A percentile compares a stretch with the other conserved stretches of the same genome.
Conservation (phyloP, 2,888 invertebrate species). For the Xiphydria camelus region DNA sequence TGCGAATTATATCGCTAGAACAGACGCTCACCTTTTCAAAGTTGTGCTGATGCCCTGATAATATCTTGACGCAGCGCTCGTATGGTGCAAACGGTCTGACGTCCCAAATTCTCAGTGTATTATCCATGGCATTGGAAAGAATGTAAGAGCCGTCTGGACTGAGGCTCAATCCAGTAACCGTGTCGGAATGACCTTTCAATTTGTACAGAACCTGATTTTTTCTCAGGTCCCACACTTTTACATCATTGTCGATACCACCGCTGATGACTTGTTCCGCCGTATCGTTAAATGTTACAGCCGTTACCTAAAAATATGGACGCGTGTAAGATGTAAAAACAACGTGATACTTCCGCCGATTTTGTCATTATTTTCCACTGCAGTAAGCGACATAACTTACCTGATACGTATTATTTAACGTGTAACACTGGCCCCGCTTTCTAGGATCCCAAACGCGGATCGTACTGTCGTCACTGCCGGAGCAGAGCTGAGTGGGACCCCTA, state of each 20-base stretch:
- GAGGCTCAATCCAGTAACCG: constrained; percentile 86
- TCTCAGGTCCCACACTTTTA: constrained; percentile 97
- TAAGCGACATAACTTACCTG: constrained; percentile 60
- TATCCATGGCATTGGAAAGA: constrained; percentile 96
- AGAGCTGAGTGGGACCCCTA: constrained; percentile 86
- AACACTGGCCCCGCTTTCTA: constrained; percentile 78
- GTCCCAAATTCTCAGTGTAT: constrained; percentile 94
- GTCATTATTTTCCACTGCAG: not conserved
- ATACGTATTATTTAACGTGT: constrained; percentile 72
- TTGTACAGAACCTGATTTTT: constrained; percentile 83
- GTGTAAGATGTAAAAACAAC: too few relatives aligned
- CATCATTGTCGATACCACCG: constrained; percentile 95
- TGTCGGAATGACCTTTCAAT: constrained; percentile 93
- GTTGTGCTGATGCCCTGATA: constrained; percentile 94
- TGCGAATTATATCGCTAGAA: too few relatives aligned
- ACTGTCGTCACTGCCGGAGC: constrained; percentile 94
- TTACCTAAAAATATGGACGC: constrained; percentile 59
- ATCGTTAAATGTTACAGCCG: constrained; percentile 91
- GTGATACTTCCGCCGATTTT: too few relatives aligned
- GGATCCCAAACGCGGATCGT: constrained; percentile 93
- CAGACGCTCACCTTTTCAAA: constrained; percentile 87
- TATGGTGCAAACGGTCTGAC: constrained; percentile 91
- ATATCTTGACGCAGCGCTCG: constrained; percentile 90
- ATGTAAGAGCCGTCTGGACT: constrained; percentile 88
- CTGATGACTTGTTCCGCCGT: constrained; percentile 93